Percentiles rank a stretch among this genome's conserved stretches.
Conservation (phyloP, 2,888 invertebrate genomes). For the Octonoba sinensis region DNA sequence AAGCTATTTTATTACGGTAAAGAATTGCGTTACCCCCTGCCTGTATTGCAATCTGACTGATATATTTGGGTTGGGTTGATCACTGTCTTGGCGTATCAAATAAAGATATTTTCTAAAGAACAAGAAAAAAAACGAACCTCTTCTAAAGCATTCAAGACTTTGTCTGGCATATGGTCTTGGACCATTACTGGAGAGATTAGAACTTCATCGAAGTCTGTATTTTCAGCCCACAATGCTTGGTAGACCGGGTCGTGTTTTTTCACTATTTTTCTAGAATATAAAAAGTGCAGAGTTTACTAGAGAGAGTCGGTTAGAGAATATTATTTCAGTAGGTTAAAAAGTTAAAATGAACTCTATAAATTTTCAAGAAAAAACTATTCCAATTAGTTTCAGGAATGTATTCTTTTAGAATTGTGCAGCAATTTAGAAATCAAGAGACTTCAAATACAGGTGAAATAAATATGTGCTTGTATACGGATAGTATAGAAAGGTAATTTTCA, state of each 20-base stretch:
- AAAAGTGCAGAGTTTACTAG: not conserved
- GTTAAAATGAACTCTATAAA: not conserved
- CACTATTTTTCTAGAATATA: slow-evolving; percentile 69
- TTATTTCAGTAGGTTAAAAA: not conserved
- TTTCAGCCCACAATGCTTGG: slow-evolving; percentile 88
- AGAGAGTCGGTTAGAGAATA: not conserved
- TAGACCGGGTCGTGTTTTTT: slow-evolving; percentile 83
- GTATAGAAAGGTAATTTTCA: too few relatives aligned
- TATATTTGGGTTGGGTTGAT: too few relatives aligned
- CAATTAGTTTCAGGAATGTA: too few relatives aligned
- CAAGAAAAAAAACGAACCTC: slow-evolving; percentile 76
- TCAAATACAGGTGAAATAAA: too few relatives aligned
- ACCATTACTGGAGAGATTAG: slow-evolving; percentile 90
- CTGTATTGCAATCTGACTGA: too few relatives aligned
- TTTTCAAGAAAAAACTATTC: not conserved
- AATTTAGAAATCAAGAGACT: too few relatives aligned
- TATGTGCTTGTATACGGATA: too few relatives aligned
- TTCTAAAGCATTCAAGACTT: slow-evolving; percentile 84
- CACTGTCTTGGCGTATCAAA: too few relatives aligned
- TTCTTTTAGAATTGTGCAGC: too few relatives aligned
- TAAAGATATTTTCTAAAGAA: too few relatives aligned
- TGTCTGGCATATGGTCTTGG: slow-evolving; percentile 92
- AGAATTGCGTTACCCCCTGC: too few relatives aligned
- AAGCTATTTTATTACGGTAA: too few relatives aligned
- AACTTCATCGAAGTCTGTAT: slow-evolving; percentile 87